phyloP scores from a whole-genome alignment of 2,797 vertebrate species.

The Fundulus diaphanus region DNA sequence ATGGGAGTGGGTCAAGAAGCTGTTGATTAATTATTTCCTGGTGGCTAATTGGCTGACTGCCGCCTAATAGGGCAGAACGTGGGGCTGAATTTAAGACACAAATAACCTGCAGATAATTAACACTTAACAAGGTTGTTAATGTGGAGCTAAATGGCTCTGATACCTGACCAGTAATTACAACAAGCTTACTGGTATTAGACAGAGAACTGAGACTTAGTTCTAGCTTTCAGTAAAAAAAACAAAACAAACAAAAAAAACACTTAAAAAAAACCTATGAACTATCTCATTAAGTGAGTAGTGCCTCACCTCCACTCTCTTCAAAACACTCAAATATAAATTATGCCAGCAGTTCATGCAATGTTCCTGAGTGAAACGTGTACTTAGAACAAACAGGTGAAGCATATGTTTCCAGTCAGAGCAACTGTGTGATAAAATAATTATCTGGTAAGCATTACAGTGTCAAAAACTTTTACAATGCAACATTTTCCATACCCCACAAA shows the following conservation, averaged over 20 bases:
- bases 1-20: constrained; percentile 64
- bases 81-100: constrained; percentile 62
- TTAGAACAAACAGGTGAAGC: not conserved
- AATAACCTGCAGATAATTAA: constrained; percentile 70
- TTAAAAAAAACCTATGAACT: no score
- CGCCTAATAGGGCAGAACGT: constrained; percentile 67
- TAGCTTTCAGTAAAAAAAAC: not conserved
- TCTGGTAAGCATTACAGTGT: not conserved
- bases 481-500: no score
- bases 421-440: no score
- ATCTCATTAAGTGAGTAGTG: not conserved
- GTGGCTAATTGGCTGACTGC: constrained; percentile 63
- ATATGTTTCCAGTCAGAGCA: not conserved
- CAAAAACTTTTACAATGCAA: not conserved
- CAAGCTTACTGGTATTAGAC: constrained; percentile 22
- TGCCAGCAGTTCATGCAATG: not conserved
- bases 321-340: not conserved
- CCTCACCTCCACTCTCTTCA: not conserved
- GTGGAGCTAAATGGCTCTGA: constrained; percentile 48
- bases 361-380: not conserved
- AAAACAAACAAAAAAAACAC: constrained; percentile 4
- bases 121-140: constrained; percentile 68
- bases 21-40: constrained; percentile 70
- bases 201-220: constrained; percentile 11
- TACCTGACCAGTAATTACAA: constrained; percentile 59